Evolutionary conservation across 2,888 invertebrate genomes (phyloP).

Genomic region (Nephrocerus scutellatus): DNA sequence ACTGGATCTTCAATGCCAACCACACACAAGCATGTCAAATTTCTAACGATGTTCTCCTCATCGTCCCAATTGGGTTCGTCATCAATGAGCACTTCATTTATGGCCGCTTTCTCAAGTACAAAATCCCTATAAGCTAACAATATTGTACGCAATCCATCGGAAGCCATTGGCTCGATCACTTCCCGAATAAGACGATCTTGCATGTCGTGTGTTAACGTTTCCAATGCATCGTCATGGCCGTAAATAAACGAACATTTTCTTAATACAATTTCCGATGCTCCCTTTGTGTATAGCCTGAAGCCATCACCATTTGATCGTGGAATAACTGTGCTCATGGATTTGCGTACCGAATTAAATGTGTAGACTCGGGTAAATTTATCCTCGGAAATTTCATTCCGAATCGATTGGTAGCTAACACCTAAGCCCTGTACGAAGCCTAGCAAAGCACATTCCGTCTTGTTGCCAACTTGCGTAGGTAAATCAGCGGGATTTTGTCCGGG

Average conservation of each 20-base stretch:
- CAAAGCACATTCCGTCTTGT: constrained; percentile 95
- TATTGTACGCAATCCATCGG: constrained; percentile 86
- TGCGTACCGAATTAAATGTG: constrained; percentile 95
- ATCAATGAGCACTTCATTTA: constrained; percentile 80
- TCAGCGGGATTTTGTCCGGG: constrained; percentile 68
- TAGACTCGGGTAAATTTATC: constrained; percentile 82
- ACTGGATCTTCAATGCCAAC: constrained; percentile 97
- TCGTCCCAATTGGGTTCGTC: constrained; percentile 89
- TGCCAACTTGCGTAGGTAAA: constrained; percentile 86
- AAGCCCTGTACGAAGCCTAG: constrained; percentile 83
- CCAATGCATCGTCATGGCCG: constrained; percentile 79
- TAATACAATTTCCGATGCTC: constrained; percentile 94
- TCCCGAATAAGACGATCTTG: constrained; percentile 78
- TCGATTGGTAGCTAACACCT: constrained; percentile 79
- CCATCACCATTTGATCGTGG: constrained; percentile 67
- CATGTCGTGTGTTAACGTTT: constrained; percentile 82
- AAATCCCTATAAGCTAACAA: constrained; percentile 88
- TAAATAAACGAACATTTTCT: constrained; percentile 90
- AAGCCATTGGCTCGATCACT: constrained; percentile 94
- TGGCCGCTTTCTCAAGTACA: constrained; percentile 77
- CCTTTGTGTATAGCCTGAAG: constrained; percentile 86
- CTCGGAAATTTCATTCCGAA: constrained; percentile 80
- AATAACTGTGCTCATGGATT: constrained; percentile 94
- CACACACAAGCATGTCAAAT: constrained; percentile 85
- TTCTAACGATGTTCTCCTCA: constrained; percentile 80